Evolutionary conservation across 2,797 vertebrate genomes (phyloP), one percentile per base, ranked within the genome.

Genomic region (Poeciliopsis infans): DNA sequence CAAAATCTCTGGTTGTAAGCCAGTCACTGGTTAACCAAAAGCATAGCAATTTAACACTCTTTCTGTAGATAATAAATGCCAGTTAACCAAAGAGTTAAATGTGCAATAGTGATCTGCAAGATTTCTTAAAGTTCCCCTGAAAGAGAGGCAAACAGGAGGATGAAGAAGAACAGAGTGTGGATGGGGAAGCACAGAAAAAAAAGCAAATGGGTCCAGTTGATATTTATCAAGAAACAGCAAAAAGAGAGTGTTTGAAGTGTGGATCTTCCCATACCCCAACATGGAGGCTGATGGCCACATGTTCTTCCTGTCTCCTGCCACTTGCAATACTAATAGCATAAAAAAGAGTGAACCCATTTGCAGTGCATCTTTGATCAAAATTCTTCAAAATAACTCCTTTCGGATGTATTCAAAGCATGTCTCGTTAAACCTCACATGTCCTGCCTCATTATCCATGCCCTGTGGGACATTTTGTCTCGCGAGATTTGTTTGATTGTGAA

Each of bases 401-500:
- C 5, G 1, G 18, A 12, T 12, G 4, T 25, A 45, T 36, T 75
- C 33, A 76, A 75, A 75, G 4, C 15, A 5, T 36, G 18, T 8
- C 6, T 28, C 2, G 20, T 45, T 45, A 47, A 78, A 53, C 43
- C 12, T 36, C 25, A 18, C 28, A 45, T 55, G 47, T 47, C 13
- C 36, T 36, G 16, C 2, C 31, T 72, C 43, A 36, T 31, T 36
- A 41, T n/a, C 64, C 25, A 28, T 2, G 3, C 8, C 41, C 36
- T 7, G 18, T 31, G 28, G 2, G 33, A n/a, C 33, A 39, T 3
- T 31, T 16, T 36, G 46, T 72, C 41, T 33, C 20, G 18, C 18
- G 64, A 77, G 36, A 41, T 69, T 28, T 76, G 33, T 68, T 49
- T 51, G 47, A 51, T 49, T 20, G 18, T 36, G 31, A 51, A 76